Conservation (phyloP, 2,888 invertebrate genomes). For the Caenorhabditis sp. region DNA sequence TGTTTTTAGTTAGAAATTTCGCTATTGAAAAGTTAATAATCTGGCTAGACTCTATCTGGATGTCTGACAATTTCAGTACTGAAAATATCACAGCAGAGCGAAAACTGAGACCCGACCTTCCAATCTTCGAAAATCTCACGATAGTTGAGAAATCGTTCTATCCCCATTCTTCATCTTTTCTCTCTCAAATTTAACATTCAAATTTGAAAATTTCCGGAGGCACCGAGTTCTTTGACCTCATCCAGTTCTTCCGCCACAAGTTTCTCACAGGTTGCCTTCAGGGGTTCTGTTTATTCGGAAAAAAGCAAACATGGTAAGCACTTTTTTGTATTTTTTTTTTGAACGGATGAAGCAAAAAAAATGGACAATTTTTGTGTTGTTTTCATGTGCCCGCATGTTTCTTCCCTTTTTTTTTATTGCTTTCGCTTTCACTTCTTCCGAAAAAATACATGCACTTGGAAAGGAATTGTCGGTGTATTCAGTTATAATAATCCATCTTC, state of each 20-base stretch:
- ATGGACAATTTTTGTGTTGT: neutral
- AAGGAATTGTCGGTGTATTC: slow-evolving; percentile 1
- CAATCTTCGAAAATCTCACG: slow-evolving; percentile 10
- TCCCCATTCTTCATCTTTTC: neutral
- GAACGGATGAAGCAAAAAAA: neutral
- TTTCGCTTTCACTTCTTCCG: neutral
- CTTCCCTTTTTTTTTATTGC: slow-evolving; percentile 16
- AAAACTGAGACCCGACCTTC: neutral
- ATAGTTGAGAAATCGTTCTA: neutral
- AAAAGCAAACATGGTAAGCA: slow-evolving; percentile 4
- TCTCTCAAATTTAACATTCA: slow-evolving; percentile 22
- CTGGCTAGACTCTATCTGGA: too few relatives aligned
- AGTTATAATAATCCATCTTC: slow-evolving; percentile 41
- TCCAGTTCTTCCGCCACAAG: neutral
- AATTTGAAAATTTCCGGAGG: slow-evolving; percentile 33
- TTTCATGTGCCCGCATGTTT: slow-evolving; percentile 13
- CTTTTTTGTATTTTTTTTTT: neutral
- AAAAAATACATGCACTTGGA: slow-evolving; percentile 10
- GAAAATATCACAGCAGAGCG: slow-evolving; percentile 4
- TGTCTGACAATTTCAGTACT: neutral
- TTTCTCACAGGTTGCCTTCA: slow-evolving; percentile 13
- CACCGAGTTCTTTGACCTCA: slow-evolving; percentile 29
- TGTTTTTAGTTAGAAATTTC: too few relatives aligned
- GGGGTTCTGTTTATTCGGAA: slow-evolving; percentile 12
- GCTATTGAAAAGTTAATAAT: too few relatives aligned